A percentile compares a stretch with the other conserved stretches of the same genome.
Conservation (phyloP, 2,797 vertebrate species). For the Epinephelus awoara region DNA sequence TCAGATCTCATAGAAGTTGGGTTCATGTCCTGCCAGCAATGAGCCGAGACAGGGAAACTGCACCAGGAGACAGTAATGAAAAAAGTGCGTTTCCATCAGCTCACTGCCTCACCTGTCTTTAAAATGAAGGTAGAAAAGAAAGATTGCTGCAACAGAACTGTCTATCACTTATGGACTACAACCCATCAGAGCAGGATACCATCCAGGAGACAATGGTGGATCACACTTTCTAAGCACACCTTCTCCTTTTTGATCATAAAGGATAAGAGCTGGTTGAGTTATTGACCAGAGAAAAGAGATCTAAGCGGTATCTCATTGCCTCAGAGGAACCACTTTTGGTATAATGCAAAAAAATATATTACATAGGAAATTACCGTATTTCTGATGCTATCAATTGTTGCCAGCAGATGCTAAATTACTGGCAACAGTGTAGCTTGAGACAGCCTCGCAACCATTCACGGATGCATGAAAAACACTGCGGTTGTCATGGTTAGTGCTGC, state of each 20-base stretch:
- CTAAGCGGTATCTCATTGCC: slow-evolving; percentile 21
- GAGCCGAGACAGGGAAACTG: slow-evolving; percentile 58
- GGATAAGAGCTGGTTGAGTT: slow-evolving; percentile 57
- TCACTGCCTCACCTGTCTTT: slow-evolving; percentile 68
- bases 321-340: slow-evolving; percentile 23
- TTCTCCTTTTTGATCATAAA: slow-evolving; percentile 58
- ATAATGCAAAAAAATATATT: slow-evolving; percentile 14
- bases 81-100: slow-evolving; percentile 76
- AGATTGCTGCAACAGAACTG: slow-evolving; percentile 67
- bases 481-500: neutral
- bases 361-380: slow-evolving; percentile 4
- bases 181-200: slow-evolving; percentile 61
- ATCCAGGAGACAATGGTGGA: slow-evolving; percentile 61
- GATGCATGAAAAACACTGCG: neutral
- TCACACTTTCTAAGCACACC: slow-evolving; percentile 52
- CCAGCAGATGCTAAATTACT: slow-evolving; percentile 1
- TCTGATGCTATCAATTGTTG: slow-evolving; percentile 18
- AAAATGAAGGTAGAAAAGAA: slow-evolving; percentile 71
- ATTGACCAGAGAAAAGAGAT: slow-evolving; percentile 59
- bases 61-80: slow-evolving; percentile 66
- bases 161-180: slow-evolving; percentile 74
- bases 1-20: slow-evolving; percentile 42
- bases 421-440: slow-evolving; percentile 1
- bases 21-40: slow-evolving; percentile 60
- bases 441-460: neutral